Evolutionary conservation across 2,888 invertebrate species (phyloP).

Genomic region (Xylota segnis): DNA sequence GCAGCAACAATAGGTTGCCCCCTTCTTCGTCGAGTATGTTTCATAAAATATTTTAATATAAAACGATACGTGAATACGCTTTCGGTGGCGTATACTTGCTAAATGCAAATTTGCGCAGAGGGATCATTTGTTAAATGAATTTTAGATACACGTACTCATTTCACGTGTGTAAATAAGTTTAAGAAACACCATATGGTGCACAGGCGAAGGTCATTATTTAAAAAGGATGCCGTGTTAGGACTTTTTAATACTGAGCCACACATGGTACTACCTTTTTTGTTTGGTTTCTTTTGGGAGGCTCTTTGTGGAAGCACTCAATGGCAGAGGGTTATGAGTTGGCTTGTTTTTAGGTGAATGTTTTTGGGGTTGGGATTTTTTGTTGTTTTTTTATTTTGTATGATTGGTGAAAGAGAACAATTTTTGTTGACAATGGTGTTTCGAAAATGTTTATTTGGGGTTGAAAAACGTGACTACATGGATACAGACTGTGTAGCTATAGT

Average conservation of each 20-base stretch:
- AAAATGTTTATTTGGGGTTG: neutral
- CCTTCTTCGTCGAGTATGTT: neutral
- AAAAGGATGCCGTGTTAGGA: constrained; percentile 20
- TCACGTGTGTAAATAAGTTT: constrained; percentile 26
- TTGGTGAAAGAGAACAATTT: neutral
- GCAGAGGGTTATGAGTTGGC: neutral
- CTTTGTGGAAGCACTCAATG: neutral
- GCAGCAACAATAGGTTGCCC: neutral
- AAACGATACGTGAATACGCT: constrained; percentile 10
- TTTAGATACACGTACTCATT: constrained; percentile 40
- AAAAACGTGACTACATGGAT: neutral
- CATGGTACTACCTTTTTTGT: constrained; percentile 1
- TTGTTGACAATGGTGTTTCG: neutral
- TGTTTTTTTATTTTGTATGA: neutral
- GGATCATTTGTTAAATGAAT: constrained; percentile 34
- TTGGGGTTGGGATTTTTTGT: neutral
- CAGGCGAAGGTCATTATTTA: constrained; percentile 49
- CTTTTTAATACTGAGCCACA: constrained; percentile 28
- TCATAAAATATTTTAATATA: neutral
- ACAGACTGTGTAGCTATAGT: neutral
- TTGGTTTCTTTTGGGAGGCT: neutral
- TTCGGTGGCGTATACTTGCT: constrained; percentile 49
- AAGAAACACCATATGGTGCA: constrained; percentile 24
- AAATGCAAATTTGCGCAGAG: constrained; percentile 11
- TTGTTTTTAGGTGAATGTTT: neutral